Percentiles rank a stretch among this genome's conserved stretches.
phyloP scores from a whole-genome alignment of 2,113 vertebrate genomes.

The Chionis minor region DNA sequence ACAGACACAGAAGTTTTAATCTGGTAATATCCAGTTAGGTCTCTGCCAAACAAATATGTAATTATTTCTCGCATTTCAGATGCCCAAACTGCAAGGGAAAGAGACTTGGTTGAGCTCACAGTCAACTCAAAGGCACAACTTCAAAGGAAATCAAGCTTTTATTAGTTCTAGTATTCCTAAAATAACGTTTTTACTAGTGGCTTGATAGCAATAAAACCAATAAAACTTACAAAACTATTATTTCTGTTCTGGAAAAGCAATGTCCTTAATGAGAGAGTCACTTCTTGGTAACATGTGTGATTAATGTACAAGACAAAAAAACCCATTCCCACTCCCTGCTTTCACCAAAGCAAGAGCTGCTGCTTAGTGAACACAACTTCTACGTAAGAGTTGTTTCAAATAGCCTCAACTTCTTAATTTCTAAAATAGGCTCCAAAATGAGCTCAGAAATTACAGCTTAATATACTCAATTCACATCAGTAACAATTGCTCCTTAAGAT shows the following conservation, averaged over 20 bases:
- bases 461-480: background rate
- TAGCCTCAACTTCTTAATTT: background rate
- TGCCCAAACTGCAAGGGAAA: background rate
- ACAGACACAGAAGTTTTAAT: background rate
- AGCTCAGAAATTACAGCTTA: background rate
- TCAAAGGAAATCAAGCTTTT: background rate
- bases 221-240: background rate
- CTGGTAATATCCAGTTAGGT: background rate
- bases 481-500: background rate
- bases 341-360: background rate
- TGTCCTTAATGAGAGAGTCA: background rate
- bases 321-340: background rate
- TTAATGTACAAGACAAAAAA: background rate
- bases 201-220: slow-evolving; percentile 2
- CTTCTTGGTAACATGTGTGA: background rate
- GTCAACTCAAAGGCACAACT: background rate
- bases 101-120: background rate
- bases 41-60: background rate
- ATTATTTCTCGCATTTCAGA: background rate
- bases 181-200: background rate
- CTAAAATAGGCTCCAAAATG: background rate
- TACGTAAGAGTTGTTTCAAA: background rate
- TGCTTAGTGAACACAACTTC: background rate
- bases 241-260: background rate
- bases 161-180: background rate